Base-by-base conservation (phyloP, 2,888 invertebrate genomes). In the Agonum fuliginosum region DNA sequence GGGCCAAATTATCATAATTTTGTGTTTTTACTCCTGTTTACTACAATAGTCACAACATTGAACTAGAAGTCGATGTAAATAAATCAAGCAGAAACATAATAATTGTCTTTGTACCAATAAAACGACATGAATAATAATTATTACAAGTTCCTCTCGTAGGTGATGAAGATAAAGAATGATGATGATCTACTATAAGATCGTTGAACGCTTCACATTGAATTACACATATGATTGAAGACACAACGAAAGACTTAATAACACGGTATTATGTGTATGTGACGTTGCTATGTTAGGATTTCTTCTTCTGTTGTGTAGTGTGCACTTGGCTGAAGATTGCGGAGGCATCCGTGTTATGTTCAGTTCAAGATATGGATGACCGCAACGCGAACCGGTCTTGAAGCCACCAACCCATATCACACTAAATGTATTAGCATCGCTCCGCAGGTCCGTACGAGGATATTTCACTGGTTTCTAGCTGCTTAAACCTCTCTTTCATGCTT, bases 381-480 rank as follows among this genome's bases (percentile, higher is more conserved):
- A 17, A 24, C 24, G 20, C 27, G 75, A 75, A 75, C 75, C 75
- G 75, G 75, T 67, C 75, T 67, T 54, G 51, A 48, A 75, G 75
- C 67, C 67, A 75, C 67, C 75, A 75, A 75, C 75, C 74, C 75
- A 75, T 75, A 75, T 75, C 67, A 75, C 75, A 75, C 75, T 74
- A 62, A 65, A 74, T 58, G 62, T 58, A 75, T 75, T 75, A 67
- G 48, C 75, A 75, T 46, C 67, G 27, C 3, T 12, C 6, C 6
- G 12, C 75, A 75, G 65, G 30, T 48, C 37, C 67, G 75, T 27
- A 75, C 27, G 30, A 41, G n/a, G 5, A 37, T 62, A 62, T 62
- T 12, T 62, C 8, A 30, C 8, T 30, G 30, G 4, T 8, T n/a
- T n/a, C n/a, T n/a, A n/a, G n/a, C n/a, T n/a, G n/a, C n/a, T n/a